Evolutionary conservation across 2,113 vertebrate species (phyloP), one percentile per base, ranked within the genome.

Genomic region (Nannobrachium achirus): DNA sequence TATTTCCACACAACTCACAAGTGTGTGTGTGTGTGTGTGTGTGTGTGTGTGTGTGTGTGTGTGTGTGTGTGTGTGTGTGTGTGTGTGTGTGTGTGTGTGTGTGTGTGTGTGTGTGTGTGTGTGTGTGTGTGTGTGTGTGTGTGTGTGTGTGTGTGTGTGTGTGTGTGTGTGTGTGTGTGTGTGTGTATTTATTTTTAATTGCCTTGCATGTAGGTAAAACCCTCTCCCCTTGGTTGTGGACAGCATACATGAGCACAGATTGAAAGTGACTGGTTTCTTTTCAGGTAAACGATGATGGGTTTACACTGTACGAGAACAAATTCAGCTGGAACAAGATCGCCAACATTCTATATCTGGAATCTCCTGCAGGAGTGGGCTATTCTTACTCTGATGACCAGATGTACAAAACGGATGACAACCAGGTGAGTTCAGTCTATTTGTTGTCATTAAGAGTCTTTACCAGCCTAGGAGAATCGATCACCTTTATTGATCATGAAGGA

Each of bases 351-450:
- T 94, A 94, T 61, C 40, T 94, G 4, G 93, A 94, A 51, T 91
- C 93, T 19, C 93, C 93, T 18, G 92, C 83, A 52, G 93, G 93
- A n/a, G 93, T 94, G n/a, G 93, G 93, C 13, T 94, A 83, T 61
- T 94, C 93, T 33, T 94, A 91, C 68, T 92, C 92, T 3, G 89
- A 91, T 58, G 83, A 89, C 69, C 0, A 73, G 2, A 59, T 87
- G 3, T 93, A 94, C n/a, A 15, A 63, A 56, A 94, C 91, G 0
- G 66, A 92, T 13, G 93, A 94, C 39, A 59, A 91, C 55, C 76
- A 92, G 88, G 93, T 92, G 57, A 76, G 73, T 60, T 57, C 44
- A 49, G 5, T 51, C 25, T 55, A 48, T n/a, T n/a, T n/a, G n/a
- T n/a, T n/a, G n/a, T n/a, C n/a, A n/a, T n/a, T n/a, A n/a, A n/a